Evolutionary conservation across 1,140 invertebrate genomes (phyloP).

Genomic region (Philopotamus ludificatus): DNA sequence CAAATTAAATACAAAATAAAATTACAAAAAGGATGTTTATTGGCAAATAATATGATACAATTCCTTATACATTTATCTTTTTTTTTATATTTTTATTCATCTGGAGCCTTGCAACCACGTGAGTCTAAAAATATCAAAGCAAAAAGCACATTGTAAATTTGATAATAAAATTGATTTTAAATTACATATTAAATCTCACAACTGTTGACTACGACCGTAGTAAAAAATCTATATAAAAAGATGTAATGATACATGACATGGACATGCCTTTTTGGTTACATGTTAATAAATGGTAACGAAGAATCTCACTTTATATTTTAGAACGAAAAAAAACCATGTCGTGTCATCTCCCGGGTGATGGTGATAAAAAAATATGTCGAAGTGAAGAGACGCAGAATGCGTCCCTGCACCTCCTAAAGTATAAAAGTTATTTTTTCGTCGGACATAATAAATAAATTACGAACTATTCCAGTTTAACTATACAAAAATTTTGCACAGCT

Average conservation of each 20-base stretch:
- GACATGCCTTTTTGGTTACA: not conserved
- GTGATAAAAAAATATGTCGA: no score
- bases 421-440: no score
- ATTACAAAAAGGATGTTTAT: conserved; percentile 42
- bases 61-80: conserved; percentile 27
- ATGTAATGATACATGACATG: not conserved
- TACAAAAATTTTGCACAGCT: no score
- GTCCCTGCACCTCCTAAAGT: no score
- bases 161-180: conserved; percentile 2
- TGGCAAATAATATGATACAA: conserved; percentile 41
- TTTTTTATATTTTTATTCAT: conserved; percentile 22
- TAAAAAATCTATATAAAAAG: conserved; percentile 21
- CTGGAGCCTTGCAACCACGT: conserved; percentile 30
- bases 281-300: not conserved
- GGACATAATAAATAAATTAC: no score
- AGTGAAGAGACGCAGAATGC: no score
- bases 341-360: no score
- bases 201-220: conserved; percentile 33
- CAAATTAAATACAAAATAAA: conserved; percentile 12
- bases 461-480: no score
- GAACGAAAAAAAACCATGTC: no score
- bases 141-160: conserved; percentile 26
- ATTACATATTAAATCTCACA: conserved; percentile 28
- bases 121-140: conserved; percentile 36
- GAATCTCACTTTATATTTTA: not conserved